Evolutionary conservation across 2,113 vertebrate genomes (phyloP), one percentile per base, ranked within the genome.

Genomic region (Otolemur garnettii): DNA sequence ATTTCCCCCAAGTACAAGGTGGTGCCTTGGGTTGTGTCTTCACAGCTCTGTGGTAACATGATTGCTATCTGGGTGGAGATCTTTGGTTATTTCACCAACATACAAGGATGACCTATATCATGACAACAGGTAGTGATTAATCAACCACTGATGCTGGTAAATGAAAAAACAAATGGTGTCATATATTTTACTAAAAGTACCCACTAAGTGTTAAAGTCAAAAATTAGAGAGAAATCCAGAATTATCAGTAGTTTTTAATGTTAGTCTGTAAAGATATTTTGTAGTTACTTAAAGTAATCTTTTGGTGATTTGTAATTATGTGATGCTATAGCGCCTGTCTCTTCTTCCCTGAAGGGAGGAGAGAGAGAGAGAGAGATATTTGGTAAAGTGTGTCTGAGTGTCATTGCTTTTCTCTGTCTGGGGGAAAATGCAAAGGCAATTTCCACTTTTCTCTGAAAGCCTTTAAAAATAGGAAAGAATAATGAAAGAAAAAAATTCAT

Each of bases 261-360:
- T 26, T 77, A 38, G 35, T 69, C 6, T 90, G 13, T 57, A 59
- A 66, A 85, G n/a, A 95, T 79, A 6, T 75, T 90, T 95, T 55
- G 0, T 80, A 42, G 59, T 75, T 79, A 64, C 80, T 83, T 45
- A 45, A 93, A 78, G 24, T 82, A 82, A 26, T 79, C n/a, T 69
- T 95, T 66, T 68, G 26, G n/a, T 80, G n/a, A 95, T 78, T 90
- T 86, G 53, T 83, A 66, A 82, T 69, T 87, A 68, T 92, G 22
- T 90, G 26, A 60, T 62, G 8, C 21, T 82, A 28, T 62, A 90
- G 55, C 5, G 9, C 33, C 55, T 2, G 0, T n/a, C 22, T 92
- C 13, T 77, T 84, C 19, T 75, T 71, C 2, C n/a, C 62, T 91
- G 87, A 88, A 87, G 18, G 26, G 13, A 24, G 3, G 15, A 38